Evolutionary conservation across 2,113 vertebrate species (phyloP), one percentile per base, ranked within the genome.

Genomic region (Nycticebus coucang): DNA sequence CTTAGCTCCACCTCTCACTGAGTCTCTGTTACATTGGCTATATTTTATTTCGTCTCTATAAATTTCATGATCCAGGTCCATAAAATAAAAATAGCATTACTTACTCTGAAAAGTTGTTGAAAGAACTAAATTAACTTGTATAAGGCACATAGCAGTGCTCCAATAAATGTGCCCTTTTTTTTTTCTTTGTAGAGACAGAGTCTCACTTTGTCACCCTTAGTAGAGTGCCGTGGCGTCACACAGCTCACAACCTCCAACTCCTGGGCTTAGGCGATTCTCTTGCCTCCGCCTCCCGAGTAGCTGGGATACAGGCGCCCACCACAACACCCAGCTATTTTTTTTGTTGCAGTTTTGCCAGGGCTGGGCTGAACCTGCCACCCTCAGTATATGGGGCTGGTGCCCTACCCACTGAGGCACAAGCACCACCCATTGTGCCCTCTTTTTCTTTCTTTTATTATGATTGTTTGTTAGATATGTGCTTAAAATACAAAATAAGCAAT

Each of bases 401-500:
- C 41, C 41, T 41, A 41, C 41, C 41, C 41, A 41, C 41, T 41
- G 41, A 41, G 41, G 41, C 41, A 41, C 41, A 41, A 41, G 41
- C 41, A 41, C 41, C 41, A 41, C 41, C 41, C 41, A 41, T 41
- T 41, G 41, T 41, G 41, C 41, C 41, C 41, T 41, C 41, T 41
- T 41, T 41, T 41, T 64, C 24, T 41, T 69, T n/a, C 68, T 41
- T 59, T n/a, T 57, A 3, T 8, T 66, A 35, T n/a, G 19, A 30
- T 68, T 45, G 60, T 72, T 55, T 79, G 37, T 72, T 79, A 78
- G 68, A 89, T 30, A 87, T 14, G 69, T 68, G 82, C 4, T 45
- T 71, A 84, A 93, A 79, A 93, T 19, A 64, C 5, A 71, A 35
- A 94, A 92, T 30, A n/a, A 15, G 45, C 80, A 94, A 35, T 62